Base-by-base conservation (phyloP, 2,113 vertebrate genomes). In the Trogon melanurus region DNA sequence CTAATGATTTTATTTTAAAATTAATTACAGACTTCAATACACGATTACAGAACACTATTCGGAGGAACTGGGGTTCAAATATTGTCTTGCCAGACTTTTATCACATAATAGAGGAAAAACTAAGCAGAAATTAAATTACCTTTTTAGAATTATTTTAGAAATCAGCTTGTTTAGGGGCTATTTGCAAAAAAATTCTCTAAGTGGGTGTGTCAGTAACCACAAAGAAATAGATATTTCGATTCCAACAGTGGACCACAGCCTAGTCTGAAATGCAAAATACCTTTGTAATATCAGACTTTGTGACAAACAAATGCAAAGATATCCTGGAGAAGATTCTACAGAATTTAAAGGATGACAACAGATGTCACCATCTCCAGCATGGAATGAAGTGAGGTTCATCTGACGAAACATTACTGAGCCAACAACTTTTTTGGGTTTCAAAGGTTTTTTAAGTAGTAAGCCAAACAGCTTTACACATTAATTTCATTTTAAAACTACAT, bases 21-120 rank as follows among this genome's bases (percentile, higher is more conserved):
- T 7, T 6, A 94, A 85, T 89, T 79, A 79, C 61, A 94, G 81
- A 81, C 50, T 69, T 67, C 12, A 75, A 25, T 25, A 82, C 41
- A 22, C 0, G 0, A 82, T 48, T 66, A 75, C 70, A 65, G 53
- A 93, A 79, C 0, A 0, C 50, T 79, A 45, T 23, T 72, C 70
- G 69, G 26, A 67, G 30, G 61, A 87, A 8, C 34, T 30, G 57
- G 11, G 26, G 30, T 47, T 92, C 76, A 74, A 57, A 12, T 21
- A 34, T 41, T 89, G 84, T 71, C 86, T 60, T 80, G 32, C 44
- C 86, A 62, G 70, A 30, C 29, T 74, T 48, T 58, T 32, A 67
- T 70, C 9, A 58, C 21, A 3, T 38, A 45, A 47, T 0, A 79
- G 38, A 83, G 50, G n/a, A 70, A 66, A 75, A 16, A 67, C 18